A percentile compares a stretch with the other conserved stretches of the same genome.
These are phyloP conservation scores for Panthera uncia DNA, from an alignment of 2,113 vertebrate genomes.

Conservation along the genomic window DNA sequence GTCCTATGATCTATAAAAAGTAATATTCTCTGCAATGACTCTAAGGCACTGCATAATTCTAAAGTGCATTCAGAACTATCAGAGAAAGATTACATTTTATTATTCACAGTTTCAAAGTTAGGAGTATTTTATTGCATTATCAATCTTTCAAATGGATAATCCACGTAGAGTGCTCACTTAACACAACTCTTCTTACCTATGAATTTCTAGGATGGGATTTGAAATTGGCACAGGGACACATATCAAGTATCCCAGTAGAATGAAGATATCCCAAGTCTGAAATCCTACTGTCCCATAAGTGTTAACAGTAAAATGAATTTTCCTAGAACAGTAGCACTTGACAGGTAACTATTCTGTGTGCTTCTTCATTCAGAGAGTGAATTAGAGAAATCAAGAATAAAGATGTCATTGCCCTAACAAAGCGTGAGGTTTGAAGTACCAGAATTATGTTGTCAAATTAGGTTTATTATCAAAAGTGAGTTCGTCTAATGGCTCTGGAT, in stretches of 20 bases:
- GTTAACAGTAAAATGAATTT: neutral
- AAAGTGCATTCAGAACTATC: neutral
- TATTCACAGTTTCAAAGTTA: constrained; percentile 10
- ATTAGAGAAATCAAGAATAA: neutral
- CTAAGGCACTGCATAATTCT: neutral
- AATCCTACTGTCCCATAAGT: neutral
- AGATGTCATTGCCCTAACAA: neutral
- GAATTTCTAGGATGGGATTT: neutral
- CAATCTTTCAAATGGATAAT: constrained; percentile 32
- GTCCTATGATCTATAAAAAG: neutral
- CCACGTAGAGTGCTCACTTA: neutral
- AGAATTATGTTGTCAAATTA: neutral
- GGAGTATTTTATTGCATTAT: neutral
- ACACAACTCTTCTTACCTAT: neutral
- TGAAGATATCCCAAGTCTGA: neutral
- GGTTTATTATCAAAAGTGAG: neutral
- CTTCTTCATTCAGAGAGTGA: neutral
- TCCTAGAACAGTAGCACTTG: neutral
- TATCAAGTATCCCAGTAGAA: neutral
- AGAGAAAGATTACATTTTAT: neutral
- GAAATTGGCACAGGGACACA: neutral
- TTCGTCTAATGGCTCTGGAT: neutral
- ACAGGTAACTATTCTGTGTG: neutral
- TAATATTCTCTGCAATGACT: neutral
- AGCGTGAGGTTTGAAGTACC: neutral